Conservation (phyloP, 2,113 vertebrate genomes). For the Ammodytes marinus region DNA sequence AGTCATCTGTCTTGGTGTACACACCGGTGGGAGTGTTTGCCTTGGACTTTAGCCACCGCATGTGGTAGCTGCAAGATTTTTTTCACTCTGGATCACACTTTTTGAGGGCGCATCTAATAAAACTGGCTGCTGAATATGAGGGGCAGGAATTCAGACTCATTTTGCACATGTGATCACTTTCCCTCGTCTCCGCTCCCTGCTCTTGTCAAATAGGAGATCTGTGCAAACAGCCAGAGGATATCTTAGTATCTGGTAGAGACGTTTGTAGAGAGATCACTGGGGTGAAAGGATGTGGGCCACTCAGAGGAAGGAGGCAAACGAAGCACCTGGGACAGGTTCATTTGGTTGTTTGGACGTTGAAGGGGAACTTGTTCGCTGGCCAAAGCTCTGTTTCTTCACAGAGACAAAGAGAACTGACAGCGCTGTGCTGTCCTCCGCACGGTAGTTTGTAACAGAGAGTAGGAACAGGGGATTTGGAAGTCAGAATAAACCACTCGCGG, state of each 20-base stretch:
- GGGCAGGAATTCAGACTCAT: constrained; percentile 60
- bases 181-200: constrained; percentile 45
- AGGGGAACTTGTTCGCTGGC: constrained; percentile 51
- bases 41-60: constrained; percentile 92
- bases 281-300: constrained; percentile 73
- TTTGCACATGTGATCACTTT: constrained; percentile 76
- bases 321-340: constrained; percentile 75
- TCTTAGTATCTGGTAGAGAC: constrained; percentile 61
- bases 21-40: constrained; percentile 90
- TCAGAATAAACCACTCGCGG: constrained; percentile 25
- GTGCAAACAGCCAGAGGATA: constrained; percentile 45
- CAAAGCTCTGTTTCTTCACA: constrained; percentile 57
- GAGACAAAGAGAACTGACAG: constrained; percentile 47
- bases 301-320: constrained; percentile 66
- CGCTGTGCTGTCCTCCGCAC: background rate
- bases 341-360: constrained; percentile 57
- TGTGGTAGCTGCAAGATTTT: constrained; percentile 89
- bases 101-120: constrained; percentile 75
- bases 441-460: constrained; percentile 25
- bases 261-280: constrained; percentile 65
- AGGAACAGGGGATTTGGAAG: constrained; percentile 34
- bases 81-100: constrained; percentile 73
- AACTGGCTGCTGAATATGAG: constrained; percentile 56
- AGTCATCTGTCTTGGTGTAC: constrained; percentile 90
- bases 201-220: constrained; percentile 58